Evolutionary conservation across 1,140 invertebrate genomes (phyloP), one percentile per base, ranked within the genome.

Genomic region (Papilio aristodemus): DNA sequence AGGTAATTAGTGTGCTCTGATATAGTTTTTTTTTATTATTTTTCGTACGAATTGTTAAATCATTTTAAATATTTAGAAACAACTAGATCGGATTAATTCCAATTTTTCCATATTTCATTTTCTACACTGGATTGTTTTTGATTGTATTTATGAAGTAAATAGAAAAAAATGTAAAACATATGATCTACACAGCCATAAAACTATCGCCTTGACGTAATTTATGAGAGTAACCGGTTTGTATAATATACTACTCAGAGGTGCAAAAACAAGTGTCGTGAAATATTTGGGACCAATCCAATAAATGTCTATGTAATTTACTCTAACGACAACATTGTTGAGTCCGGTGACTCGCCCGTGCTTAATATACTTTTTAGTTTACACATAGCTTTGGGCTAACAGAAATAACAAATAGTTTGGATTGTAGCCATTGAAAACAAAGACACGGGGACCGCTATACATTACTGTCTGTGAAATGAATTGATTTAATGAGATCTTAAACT

Each of bases 351-450:
- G 25, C 13, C 22, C 41, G 39, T 66, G 63, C 63, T 66, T 66
- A 66, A 66, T 66, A 66, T 50, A 66, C 70, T 75, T 78, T 80
- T 81, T 81, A 78, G 54, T 79, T 75, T 74, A 41, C 72, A 71
- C 72, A 38, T 72, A 67, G 74, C 72, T 69, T 70, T 72, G 72
- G 72, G 72, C 71, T 79, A 70, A 76, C 74, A 72, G 72, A 81
- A 84, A 88, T 82, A 86, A 90, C 83, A 87, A 87, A 87, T 88
- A 89, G 84, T 88, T 89, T 89, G 87, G 88, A 89, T 83, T 74
- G 79, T 73, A 81, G 86, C 86, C 87, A 90, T 84, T 75, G 79
- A 80, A 86, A 84, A 87, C 84, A 90, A 87, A 87, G 83, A 84
- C 76, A 81, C 71, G 72, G 74, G 79, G 72, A 73, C 74, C 74